These are phyloP conservation scores for Ciconia stormi DNA, from an alignment of 2,113 vertebrate genomes.

Conservation along the genomic window DNA sequence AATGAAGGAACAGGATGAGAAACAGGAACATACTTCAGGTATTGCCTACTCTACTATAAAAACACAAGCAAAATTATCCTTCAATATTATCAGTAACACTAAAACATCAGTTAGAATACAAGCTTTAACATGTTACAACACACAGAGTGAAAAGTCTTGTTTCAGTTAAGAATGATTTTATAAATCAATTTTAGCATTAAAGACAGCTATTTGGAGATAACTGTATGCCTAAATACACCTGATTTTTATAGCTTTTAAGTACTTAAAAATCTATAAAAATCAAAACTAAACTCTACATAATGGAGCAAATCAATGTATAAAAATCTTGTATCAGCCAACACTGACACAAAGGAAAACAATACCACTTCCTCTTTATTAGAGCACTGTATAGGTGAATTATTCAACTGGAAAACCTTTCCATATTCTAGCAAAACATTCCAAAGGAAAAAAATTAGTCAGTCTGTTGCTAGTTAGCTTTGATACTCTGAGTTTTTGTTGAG, in stretches of 20 bases:
- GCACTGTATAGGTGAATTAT: background rate
- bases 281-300: background rate
- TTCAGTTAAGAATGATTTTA: background rate
- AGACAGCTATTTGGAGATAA: background rate
- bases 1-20: background rate
- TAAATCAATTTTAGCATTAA: background rate
- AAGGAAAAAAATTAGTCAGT: background rate
- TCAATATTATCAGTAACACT: background rate
- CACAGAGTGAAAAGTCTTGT: background rate
- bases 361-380: background rate
- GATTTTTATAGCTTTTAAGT: background rate
- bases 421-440: background rate
- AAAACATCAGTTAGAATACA: background rate
- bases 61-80: background rate
- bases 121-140: background rate
- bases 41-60: background rate
- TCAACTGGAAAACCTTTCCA: background rate
- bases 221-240: background rate
- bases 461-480: background rate
- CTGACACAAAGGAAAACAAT: background rate
- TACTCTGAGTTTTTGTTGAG: background rate
- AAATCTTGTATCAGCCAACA: background rate
- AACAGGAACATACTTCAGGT: background rate
- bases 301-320: background rate
- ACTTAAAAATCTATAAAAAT: background rate